phyloP scores from a whole-genome alignment of 2,888 invertebrate species.

The Pristionchus mayeri region DNA sequence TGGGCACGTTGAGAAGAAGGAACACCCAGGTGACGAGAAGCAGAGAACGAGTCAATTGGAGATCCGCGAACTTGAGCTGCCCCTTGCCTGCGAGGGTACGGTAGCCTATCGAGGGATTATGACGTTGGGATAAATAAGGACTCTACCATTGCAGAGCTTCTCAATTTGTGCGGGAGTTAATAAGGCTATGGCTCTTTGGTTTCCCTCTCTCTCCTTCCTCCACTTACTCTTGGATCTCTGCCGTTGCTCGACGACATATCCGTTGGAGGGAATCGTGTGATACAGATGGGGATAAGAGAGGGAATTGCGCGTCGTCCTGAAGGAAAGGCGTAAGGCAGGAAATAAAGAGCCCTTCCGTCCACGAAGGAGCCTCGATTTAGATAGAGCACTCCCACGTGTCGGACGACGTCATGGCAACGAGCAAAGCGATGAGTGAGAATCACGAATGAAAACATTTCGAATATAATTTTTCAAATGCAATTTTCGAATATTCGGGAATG shows the following conservation, averaged over 20 bases:
- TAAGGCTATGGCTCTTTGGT: too few species aligned
- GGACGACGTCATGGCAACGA: too few species aligned
- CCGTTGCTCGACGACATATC: slow-evolving; percentile 59
- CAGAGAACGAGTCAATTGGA: slow-evolving; percentile 70
- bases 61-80: slow-evolving; percentile 68
- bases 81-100: slow-evolving; percentile 31
- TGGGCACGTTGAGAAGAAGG: slow-evolving; percentile 71
- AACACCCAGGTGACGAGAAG: slow-evolving; percentile 71
- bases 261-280: slow-evolving; percentile 8
- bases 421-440: too few species aligned
- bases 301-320: slow-evolving; percentile 18
- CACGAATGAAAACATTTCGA: too few species aligned
- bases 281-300: not conserved
- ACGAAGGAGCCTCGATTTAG: too few species aligned
- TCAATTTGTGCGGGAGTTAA: too few species aligned
- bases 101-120: too few species aligned
- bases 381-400: too few species aligned
- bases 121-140: too few species aligned
- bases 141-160: too few species aligned
- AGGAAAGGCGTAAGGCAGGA: not conserved
- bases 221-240: slow-evolving; percentile 55
- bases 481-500: too few species aligned
- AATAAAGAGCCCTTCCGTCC: not conserved
- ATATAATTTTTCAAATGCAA: too few species aligned
- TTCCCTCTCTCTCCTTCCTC: not conserved